phyloP scores from a whole-genome alignment of 1,140 invertebrate species.

The Drosophila simulans region DNA sequence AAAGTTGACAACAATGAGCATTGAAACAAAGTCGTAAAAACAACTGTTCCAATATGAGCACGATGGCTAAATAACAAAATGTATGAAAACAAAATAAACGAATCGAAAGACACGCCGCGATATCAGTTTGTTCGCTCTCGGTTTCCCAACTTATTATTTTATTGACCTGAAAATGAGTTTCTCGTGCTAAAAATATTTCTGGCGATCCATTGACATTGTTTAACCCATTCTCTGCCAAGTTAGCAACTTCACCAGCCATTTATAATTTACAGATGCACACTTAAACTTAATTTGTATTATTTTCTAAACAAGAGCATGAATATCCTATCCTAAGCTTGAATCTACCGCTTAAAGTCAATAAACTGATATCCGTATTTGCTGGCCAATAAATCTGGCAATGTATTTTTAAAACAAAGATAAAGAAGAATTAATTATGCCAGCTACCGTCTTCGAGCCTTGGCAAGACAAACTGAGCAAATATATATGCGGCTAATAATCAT shows the following conservation, averaged over 20 bases:
- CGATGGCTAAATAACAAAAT: constrained; percentile 41
- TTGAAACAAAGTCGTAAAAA: constrained; percentile 53
- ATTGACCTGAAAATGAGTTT: constrained; percentile 53
- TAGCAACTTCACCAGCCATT: too few species aligned
- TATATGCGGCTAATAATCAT: constrained; percentile 58
- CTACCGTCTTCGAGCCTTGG: constrained; percentile 26
- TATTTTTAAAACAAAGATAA: neutral
- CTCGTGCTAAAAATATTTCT: constrained; percentile 19
- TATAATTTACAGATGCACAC: too few species aligned
- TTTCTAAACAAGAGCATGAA: too few species aligned
- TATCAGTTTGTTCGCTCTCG: constrained; percentile 35
- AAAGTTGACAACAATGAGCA: constrained; percentile 40
- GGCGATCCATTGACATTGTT: constrained; percentile 12
- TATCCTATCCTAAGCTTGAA: too few species aligned
- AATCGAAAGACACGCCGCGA: constrained; percentile 14
- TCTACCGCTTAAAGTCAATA: neutral
- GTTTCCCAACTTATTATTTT: constrained; percentile 57
- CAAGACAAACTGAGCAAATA: constrained; percentile 40
- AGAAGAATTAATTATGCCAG: constrained; percentile 19
- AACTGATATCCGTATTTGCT: neutral
- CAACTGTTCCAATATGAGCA: constrained; percentile 71
- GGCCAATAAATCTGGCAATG: constrained; percentile 14
- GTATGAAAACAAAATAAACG: constrained; percentile 15
- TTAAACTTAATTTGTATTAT: too few species aligned
- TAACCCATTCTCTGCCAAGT: constrained; percentile 12